Base-by-base conservation (phyloP, 2,797 vertebrate species). In the Sebastes trivittatus region DNA sequence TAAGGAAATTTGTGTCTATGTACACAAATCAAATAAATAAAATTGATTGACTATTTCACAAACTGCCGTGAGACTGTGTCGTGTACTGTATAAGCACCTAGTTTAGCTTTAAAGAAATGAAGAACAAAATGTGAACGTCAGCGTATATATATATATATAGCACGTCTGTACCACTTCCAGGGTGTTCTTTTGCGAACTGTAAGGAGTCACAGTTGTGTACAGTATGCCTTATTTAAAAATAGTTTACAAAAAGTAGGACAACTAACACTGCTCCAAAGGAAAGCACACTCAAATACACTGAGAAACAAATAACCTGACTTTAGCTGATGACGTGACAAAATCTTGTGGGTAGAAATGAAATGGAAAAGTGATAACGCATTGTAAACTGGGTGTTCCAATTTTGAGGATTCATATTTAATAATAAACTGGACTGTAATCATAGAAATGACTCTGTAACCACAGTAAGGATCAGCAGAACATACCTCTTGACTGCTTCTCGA, bases 401-500 rank as follows among this genome's bases (percentile, higher is more conserved):
- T 55, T 46, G 7, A 42, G n/a, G 18, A 42, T 38, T 32, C 4
- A 22, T 63, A 7, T 79, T 55, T 32, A 69, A 54, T 52, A 20
- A 73, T 20, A 49, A 58, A 56, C n/a, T 7, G 10, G n/a, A 30
- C 2, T n/a, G 16, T 42, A 52, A 72, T 71, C 16, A n/a, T 2
- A 8, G 36, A 59, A 56, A 72, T 14, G 11, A 58, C 46, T 38
- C 29, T 72, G 52, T 82, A 71, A 75, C 75, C 77, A 27, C 75
- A 78, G 14, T 42, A 8, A 63, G 23, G 0, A 36, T 14, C 64
- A 22, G 66, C 60, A 58, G 29, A 64, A 70, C 79, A 25, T n/a
- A 36, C 29, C 25, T 38, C 55, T 14, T 38, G 79, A 75, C 72
- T 62, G 69, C 56, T 78, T 60, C 72, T 86, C 69, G 7, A 82